Evolutionary conservation across 2,797 vertebrate genomes (phyloP).

Genomic region (Peromyscus melanophrys): DNA sequence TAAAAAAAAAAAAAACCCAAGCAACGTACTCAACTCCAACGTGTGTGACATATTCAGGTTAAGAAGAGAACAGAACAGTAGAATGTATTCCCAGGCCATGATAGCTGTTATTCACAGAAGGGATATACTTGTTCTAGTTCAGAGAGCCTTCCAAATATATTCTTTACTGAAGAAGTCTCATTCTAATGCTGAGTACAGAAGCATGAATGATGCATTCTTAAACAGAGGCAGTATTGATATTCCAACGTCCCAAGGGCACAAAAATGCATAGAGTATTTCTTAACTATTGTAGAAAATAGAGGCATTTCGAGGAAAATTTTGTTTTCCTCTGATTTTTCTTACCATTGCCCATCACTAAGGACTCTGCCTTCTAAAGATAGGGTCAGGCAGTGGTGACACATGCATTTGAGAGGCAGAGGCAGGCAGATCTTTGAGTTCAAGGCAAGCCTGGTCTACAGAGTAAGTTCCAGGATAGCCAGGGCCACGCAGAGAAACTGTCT

Average conservation of each 20-base stretch:
- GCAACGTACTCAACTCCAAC: slow-evolving; percentile 10
- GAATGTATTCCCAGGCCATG: neutral
- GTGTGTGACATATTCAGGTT: slow-evolving; percentile 47
- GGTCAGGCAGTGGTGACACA: neutral
- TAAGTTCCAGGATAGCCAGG: neutral
- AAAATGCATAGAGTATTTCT: slow-evolving; percentile 34
- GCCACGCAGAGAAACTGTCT: neutral
- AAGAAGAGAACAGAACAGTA: slow-evolving; percentile 25
- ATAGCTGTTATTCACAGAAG: slow-evolving; percentile 29
- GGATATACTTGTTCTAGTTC: slow-evolving; percentile 32
- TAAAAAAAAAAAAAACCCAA: no score
- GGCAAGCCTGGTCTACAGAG: neutral
- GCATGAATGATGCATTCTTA: neutral
- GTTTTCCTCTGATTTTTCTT: slow-evolving; percentile 32
- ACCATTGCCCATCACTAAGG: neutral
- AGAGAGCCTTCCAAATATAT: slow-evolving; percentile 54
- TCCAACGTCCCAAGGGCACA: neutral
- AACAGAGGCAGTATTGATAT: slow-evolving; percentile 4
- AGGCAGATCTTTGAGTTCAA: neutral
- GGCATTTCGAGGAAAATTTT: neutral
- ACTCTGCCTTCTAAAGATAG: neutral
- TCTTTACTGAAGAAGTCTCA: slow-evolving; percentile 14
- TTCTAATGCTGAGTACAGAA: slow-evolving; percentile 20
- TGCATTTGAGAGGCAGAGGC: neutral
- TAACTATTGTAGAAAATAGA: neutral